A percentile compares a stretch with the other conserved stretches of the same genome.
Conservation (phyloP, 2,888 invertebrate species). For the Chalcosyrphus nemorum region DNA sequence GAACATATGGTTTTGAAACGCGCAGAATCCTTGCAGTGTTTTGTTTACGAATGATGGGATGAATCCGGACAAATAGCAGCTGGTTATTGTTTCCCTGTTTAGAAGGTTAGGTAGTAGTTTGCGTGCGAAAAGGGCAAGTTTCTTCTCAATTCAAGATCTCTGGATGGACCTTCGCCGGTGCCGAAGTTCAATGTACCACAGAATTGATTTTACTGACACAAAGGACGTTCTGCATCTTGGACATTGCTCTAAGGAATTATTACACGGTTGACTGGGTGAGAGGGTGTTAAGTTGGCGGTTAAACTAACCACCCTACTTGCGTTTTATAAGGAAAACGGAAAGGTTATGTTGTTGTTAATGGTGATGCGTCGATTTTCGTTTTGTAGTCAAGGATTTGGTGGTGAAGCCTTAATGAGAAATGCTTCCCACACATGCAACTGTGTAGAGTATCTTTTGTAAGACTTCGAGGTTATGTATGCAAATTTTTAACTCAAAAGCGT, state of each 20-base stretch:
- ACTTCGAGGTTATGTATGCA: constrained; percentile 1
- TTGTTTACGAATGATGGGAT: constrained; percentile 63
- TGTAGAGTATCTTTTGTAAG: background rate
- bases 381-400: background rate
- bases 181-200: background rate
- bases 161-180: background rate
- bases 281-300: constrained; percentile 14
- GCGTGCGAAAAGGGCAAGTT: background rate
- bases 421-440: constrained; percentile 2
- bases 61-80: constrained; percentile 2
- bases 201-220: background rate
- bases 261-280: constrained; percentile 18
- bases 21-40: constrained; percentile 32
- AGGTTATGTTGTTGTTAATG: constrained; percentile 8
- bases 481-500: background rate
- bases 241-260: constrained; percentile 12
- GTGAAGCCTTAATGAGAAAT: background rate
- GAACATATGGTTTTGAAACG: background rate
- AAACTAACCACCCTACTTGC: too few species aligned
- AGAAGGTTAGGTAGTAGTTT: background rate
- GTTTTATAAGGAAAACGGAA: constrained; percentile 23
- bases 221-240: constrained; percentile 4
- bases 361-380: background rate
- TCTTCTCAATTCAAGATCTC: constrained; percentile 4
- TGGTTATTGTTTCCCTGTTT: constrained; percentile 12